Evolutionary conservation across 2,888 invertebrate genomes (phyloP), one percentile per base, ranked within the genome.

Genomic region (Lycaena phlaeas): DNA sequence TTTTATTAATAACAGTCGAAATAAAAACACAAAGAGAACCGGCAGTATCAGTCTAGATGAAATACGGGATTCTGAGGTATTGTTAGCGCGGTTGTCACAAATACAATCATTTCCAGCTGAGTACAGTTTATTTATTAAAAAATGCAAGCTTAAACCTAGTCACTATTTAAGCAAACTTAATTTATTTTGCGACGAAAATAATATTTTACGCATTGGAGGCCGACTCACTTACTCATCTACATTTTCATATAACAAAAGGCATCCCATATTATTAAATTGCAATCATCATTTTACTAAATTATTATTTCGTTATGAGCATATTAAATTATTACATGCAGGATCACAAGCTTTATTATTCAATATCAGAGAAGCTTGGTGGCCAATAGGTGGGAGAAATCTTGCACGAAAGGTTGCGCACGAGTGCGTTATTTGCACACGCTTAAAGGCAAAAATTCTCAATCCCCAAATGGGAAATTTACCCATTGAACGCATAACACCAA

Each of bases 391-490:
- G 5, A 40, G 46, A 6, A 44, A 44, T 14, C 28, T 50, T 3
- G 48, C 46, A 10, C 30, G 42, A 15, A 40, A 43, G 9, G 27
- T 44, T 1, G 41, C 42, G 6, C 38, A 43, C n/a, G 26, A 39
- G 3, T 46, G 46, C 31, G 27, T 48, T 14, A 36, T 6, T 10
- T 51, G 47, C 25, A 41, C 36, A n/a, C 44, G 48, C 4, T 26
- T 46, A 25, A 45, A 30, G 34, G 45, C 30, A 12, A 46, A 44
- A 38, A 40, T 14, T 12, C 9, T 14, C 12, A 29, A 2, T 14
- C 29, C 14, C 2, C 14, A 14, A 6, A 51, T 56, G 56, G 49
- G 45, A n/a, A 49, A 51, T 27, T 22, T 52, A 27, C 49, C 51
- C 36, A 12, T n/a, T 14, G 46, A 51, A 37, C 22, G 54, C 25